Conservation (phyloP, 2,113 vertebrate genomes). For the Hypocryptadius cinnamomeus region DNA sequence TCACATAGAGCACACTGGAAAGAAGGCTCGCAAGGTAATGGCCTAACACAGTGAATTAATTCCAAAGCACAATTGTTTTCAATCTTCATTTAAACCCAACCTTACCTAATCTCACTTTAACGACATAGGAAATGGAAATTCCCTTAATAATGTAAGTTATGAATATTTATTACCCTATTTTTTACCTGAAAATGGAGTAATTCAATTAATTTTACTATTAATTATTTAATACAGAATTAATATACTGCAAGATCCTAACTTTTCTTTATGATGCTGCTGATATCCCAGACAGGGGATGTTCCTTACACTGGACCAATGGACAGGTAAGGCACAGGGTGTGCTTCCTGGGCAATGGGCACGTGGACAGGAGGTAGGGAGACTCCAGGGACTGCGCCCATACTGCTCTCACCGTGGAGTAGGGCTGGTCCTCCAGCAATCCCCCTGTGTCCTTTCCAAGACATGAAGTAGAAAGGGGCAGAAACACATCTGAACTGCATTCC, state of each 20-base stretch:
- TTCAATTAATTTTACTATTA: slow-evolving; percentile 91
- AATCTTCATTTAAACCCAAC: slow-evolving; percentile 69
- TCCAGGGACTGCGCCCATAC: neutral
- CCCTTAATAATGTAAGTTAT: slow-evolving; percentile 83
- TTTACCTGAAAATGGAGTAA: slow-evolving; percentile 86
- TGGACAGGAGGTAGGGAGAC: neutral
- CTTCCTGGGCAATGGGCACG: fast-evolving
- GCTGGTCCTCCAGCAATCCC: too few species aligned
- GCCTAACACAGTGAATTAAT: slow-evolving; percentile 60
- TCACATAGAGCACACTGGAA: neutral
- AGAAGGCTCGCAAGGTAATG: neutral
- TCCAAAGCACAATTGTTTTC: slow-evolving; percentile 76
- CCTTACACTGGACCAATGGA: fast-evolving
- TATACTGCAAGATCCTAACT: slow-evolving; percentile 66
- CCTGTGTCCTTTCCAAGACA: neutral
- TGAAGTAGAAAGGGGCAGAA: neutral
- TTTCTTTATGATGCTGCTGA: neutral
- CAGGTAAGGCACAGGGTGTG: neutral
- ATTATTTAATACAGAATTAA: slow-evolving; percentile 91
- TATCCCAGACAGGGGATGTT: neutral
- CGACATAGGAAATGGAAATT: slow-evolving; percentile 78
- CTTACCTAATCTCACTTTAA: slow-evolving; percentile 76
- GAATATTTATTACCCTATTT: slow-evolving; percentile 91
- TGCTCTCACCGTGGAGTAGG: fast-evolving
- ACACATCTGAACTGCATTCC: neutral